Percentiles rank a stretch among this genome's conserved stretches.
These are phyloP conservation scores for Drosophila tsacasi DNA, from an alignment of 1,140 invertebrate species.

Conservation along the genomic window DNA sequence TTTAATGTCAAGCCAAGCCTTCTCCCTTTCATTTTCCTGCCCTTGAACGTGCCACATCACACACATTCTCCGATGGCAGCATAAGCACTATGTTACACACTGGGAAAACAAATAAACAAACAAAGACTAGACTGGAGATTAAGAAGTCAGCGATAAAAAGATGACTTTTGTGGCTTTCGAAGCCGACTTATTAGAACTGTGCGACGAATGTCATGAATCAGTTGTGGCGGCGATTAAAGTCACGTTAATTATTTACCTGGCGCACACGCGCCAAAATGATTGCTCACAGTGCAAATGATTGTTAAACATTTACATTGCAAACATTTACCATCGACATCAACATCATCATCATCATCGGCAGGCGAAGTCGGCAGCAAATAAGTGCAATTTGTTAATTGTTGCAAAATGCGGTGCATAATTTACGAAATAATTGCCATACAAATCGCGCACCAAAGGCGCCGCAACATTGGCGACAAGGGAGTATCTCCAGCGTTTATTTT, in stretches of 20 bases:
- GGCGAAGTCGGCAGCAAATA: slow-evolving; percentile 47
- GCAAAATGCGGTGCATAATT: slow-evolving; percentile 74
- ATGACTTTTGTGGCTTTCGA: slow-evolving; percentile 25
- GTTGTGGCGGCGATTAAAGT: slow-evolving; percentile 59
- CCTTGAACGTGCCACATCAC: slow-evolving; percentile 10
- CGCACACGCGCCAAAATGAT: slow-evolving; percentile 76
- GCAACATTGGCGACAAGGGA: slow-evolving; percentile 46
- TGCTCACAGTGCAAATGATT: slow-evolving; percentile 75
- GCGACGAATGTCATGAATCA: slow-evolving; percentile 62
- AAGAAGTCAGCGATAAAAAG: slow-evolving; percentile 7
- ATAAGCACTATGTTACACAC: neutral
- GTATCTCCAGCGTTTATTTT: slow-evolving; percentile 55
- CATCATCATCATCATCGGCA: slow-evolving; percentile 42
- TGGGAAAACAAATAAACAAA: neutral
- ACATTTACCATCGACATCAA: slow-evolving; percentile 54
- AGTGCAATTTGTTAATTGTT: slow-evolving; percentile 80
- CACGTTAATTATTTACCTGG: slow-evolving; percentile 64
- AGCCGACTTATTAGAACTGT: slow-evolving; percentile 31
- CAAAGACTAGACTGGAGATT: slow-evolving; percentile 4
- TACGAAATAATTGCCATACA: slow-evolving; percentile 70
- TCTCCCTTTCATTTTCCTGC: slow-evolving; percentile 16
- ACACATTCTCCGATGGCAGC: neutral
- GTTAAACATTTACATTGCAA: slow-evolving; percentile 71
- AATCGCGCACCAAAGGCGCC: slow-evolving; percentile 73
- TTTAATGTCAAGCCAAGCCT: neutral